A percentile compares a stretch with the other conserved stretches of the same genome.
phyloP scores from a whole-genome alignment of 64 coral and sea anemone genomes.

The Platygyra sinensis region DNA sequence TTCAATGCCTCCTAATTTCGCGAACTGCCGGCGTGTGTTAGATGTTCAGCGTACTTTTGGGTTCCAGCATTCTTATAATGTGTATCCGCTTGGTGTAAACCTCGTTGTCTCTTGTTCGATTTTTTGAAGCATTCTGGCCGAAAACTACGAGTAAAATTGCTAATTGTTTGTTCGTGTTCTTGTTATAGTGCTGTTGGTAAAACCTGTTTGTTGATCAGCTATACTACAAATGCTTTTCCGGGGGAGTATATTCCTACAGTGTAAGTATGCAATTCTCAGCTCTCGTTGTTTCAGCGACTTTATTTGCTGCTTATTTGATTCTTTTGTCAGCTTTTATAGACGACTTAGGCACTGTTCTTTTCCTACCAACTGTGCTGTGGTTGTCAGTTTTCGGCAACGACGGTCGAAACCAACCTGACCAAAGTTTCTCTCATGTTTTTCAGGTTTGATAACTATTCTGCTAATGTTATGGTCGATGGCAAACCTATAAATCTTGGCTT shows the following conservation, averaged over 20 bases:
- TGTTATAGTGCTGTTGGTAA: constrained; percentile 93
- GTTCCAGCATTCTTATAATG: background rate
- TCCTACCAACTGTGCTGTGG: background rate
- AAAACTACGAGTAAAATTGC: background rate
- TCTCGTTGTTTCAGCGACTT: background rate
- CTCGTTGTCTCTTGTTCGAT: background rate
- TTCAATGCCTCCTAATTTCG: constrained; percentile 3
- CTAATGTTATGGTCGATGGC: constrained; percentile 96
- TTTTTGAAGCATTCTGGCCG: background rate
- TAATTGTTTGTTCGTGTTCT: constrained; percentile 37
- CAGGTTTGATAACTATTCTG: constrained; percentile 93
- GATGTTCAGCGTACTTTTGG: background rate
- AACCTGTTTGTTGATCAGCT: constrained; percentile 93
- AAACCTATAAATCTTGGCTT: constrained; percentile 91
- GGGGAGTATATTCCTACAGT: constrained; percentile 99
- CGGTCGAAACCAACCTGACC: background rate
- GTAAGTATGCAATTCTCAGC: constrained; percentile 69
- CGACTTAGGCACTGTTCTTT: background rate
- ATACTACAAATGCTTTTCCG: constrained; percentile 91
- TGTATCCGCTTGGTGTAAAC: background rate
- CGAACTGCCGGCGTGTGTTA: constrained; percentile 8
- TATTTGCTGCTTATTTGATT: background rate
- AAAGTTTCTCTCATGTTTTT: constrained; percentile 3
- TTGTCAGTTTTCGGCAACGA: background rate
- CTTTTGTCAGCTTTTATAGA: background rate